phyloP scores from a whole-genome alignment of 1,140 invertebrate species.

The Caenorhabditis remanei region DNA sequence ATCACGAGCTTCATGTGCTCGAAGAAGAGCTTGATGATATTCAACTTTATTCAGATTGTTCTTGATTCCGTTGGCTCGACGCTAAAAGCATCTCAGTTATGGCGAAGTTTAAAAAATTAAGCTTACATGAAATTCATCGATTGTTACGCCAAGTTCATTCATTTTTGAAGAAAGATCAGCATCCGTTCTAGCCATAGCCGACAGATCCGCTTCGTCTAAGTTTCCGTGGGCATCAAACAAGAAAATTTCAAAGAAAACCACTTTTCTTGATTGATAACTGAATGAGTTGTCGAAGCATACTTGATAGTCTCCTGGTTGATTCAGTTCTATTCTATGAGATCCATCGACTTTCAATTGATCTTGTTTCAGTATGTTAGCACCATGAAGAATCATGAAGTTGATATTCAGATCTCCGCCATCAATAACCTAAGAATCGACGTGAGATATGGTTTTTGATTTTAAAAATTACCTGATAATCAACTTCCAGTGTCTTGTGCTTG shows the following conservation, averaged over 20 bases:
- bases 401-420: slow-evolving; percentile 79
- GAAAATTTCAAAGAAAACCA: slow-evolving; percentile 78
- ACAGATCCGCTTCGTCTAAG: slow-evolving; percentile 74
- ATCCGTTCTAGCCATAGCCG: slow-evolving; percentile 57
- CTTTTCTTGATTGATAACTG: slow-evolving; percentile 78
- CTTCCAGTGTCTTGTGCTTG: slow-evolving; percentile 73
- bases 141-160: slow-evolving; percentile 60
- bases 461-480: slow-evolving; percentile 78
- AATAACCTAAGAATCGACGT: slow-evolving; percentile 76
- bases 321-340: slow-evolving; percentile 70
- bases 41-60: slow-evolving; percentile 78
- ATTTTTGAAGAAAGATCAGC: slow-evolving; percentile 50
- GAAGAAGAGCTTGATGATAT: slow-evolving; percentile 77
- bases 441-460: background rate
- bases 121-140: slow-evolving; percentile 74
- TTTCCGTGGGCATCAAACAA: slow-evolving; percentile 72
- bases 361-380: slow-evolving; percentile 75
- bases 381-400: slow-evolving; percentile 73
- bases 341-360: slow-evolving; percentile 77
- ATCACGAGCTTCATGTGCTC: slow-evolving; percentile 78
- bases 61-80: slow-evolving; percentile 76
- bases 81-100: background rate
- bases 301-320: slow-evolving; percentile 77
- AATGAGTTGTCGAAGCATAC: slow-evolving; percentile 80
- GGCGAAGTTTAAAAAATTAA: background rate